Percentiles rank a stretch among this genome's conserved stretches.
Conservation (phyloP, 1,140 invertebrate species). For the Potamilus streckersoni region DNA sequence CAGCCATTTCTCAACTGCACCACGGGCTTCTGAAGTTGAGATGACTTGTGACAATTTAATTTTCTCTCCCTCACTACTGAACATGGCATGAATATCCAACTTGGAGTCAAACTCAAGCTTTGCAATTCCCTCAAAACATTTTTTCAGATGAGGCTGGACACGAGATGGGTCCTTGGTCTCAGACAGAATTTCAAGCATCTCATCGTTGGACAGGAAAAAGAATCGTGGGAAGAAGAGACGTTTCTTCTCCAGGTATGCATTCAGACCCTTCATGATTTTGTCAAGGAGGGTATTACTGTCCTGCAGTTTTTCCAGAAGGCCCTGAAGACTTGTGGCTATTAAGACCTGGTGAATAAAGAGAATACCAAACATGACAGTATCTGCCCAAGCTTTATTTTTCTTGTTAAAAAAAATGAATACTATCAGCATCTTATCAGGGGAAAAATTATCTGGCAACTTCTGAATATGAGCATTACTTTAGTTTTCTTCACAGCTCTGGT, state of each 20-base stretch:
- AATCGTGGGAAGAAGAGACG: conserved; percentile 69
- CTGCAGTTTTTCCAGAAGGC: conserved; percentile 65
- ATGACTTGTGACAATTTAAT: conserved; percentile 57
- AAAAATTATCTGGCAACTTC: neutral
- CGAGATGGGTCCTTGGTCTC: conserved; percentile 69
- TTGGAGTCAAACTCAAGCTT: conserved; percentile 67
- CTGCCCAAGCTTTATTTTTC: no score
- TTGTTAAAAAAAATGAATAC: no score
- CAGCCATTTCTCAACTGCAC: conserved; percentile 69
- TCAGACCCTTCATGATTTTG: conserved; percentile 69
- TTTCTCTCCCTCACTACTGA: conserved; percentile 67
- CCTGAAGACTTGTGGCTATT: conserved; percentile 58
- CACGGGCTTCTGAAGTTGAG: conserved; percentile 66
- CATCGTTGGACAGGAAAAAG: conserved; percentile 70
- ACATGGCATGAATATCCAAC: conserved; percentile 67
- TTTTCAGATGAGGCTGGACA: conserved; percentile 70
- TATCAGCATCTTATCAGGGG: neutral
- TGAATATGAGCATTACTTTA: no score
- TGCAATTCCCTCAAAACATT: conserved; percentile 70
- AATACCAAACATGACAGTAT: neutral
- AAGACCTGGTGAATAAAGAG: conserved; percentile 52
- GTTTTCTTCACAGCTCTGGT: no score
- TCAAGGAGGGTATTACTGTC: conserved; percentile 67
- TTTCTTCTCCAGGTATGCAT: conserved; percentile 70
- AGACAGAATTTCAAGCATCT: conserved; percentile 70